Evolutionary conservation across 2,797 vertebrate genomes (phyloP).

Genomic region (Jordanella pulchra): DNA sequence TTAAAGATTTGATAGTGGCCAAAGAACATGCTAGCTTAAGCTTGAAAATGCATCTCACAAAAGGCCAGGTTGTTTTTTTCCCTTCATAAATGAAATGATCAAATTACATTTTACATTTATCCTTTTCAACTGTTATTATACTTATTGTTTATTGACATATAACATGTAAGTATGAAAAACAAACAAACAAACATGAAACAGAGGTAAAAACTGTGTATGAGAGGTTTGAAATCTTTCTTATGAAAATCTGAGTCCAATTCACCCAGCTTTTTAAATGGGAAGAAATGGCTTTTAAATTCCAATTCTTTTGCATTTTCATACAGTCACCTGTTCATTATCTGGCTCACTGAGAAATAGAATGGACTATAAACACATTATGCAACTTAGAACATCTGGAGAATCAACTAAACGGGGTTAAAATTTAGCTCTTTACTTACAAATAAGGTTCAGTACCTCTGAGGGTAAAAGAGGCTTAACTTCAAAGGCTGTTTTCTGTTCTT

Average conservation of each 20-base stretch:
- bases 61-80: background rate
- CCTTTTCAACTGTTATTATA: background rate
- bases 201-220: too few species aligned
- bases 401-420: constrained; percentile 33
- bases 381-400: constrained; percentile 27
- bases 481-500: constrained; percentile 54
- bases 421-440: constrained; percentile 47
- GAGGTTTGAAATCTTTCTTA: constrained; percentile 4
- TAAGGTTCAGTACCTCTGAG: constrained; percentile 38
- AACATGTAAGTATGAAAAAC: background rate
- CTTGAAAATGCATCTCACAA: background rate
- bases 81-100: background rate
- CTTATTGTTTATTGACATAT: background rate
- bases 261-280: constrained; percentile 11
- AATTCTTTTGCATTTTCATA: constrained; percentile 4
- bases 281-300: constrained; percentile 2
- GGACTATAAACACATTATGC: constrained; percentile 20
- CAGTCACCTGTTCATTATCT: constrained; percentile 17
- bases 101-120: background rate
- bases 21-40: background rate
- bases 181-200: too few species aligned
- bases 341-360: constrained; percentile 6
- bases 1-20: too few species aligned
- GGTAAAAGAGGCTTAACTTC: constrained; percentile 57
- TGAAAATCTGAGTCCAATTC: background rate